These are phyloP conservation scores for Etheostoma perlongum DNA, from an alignment of 2,797 vertebrate genomes.

Conservation along the genomic window DNA sequence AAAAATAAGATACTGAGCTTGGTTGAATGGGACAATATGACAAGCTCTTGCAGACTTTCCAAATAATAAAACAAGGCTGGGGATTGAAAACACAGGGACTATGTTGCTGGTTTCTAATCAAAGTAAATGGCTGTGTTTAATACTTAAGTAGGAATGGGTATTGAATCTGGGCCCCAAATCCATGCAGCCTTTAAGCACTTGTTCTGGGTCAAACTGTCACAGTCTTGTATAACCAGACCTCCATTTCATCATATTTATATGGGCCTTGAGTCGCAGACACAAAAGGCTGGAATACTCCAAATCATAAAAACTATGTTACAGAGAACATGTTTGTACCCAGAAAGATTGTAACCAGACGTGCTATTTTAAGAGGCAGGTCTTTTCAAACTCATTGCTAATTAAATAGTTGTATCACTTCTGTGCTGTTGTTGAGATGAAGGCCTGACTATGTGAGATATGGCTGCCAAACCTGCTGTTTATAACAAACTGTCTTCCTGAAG, in stretches of 20 bases:
- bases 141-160: neutral
- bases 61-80: slow-evolving; percentile 20
- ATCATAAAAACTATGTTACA: neutral
- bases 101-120: slow-evolving; percentile 26
- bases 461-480: slow-evolving; percentile 1
- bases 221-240: slow-evolving; percentile 11
- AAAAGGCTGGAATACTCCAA: neutral
- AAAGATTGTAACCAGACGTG: neutral
- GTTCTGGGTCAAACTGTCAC: slow-evolving; percentile 12
- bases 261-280: neutral
- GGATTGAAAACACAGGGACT: slow-evolving; percentile 28
- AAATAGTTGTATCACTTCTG: neutral
- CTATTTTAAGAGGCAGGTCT: neutral
- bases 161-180: slow-evolving; percentile 5
- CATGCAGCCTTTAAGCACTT: slow-evolving; percentile 12
- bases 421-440: slow-evolving; percentile 11
- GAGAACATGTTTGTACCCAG: neutral
- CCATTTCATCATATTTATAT: slow-evolving; percentile 25
- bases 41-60: slow-evolving; percentile 7
- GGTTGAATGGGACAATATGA: slow-evolving; percentile 6
- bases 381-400: neutral
- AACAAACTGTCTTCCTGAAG: neutral
- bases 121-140: slow-evolving; percentile 5
- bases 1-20: slow-evolving; percentile 4
- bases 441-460: slow-evolving; percentile 10